Base-by-base conservation (phyloP, 2,113 vertebrate genomes). In the Bubo scandiacus region DNA sequence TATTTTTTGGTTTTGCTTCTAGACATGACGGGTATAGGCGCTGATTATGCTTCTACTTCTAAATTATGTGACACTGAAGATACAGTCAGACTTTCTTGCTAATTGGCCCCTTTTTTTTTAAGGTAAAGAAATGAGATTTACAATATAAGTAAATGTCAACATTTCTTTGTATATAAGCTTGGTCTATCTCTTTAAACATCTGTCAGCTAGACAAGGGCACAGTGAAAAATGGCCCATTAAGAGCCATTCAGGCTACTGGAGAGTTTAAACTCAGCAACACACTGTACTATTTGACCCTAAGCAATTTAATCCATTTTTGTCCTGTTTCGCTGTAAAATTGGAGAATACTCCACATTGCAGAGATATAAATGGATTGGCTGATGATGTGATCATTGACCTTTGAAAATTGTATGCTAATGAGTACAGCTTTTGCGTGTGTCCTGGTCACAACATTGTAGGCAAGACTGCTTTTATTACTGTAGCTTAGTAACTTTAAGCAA, bases 321-420 rank as follows among this genome's bases (percentile, higher is more conserved):
- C 52, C 42, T 30, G 30, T 89, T 86, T 78, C 9, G 10, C 54
- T 78, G 34, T 75, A 66, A 86, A 89, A 87, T 22, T 66, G 84
- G 34, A 86, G 83, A 83, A 86, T 73, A 61, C 21, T 86, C 14
- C 62, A 54, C 63, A 8, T 47, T 81, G 83, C 67, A 77, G 80
- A 65, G 63, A 73, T 92, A 87, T 88, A 91, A 92, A 81, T 91
- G 49, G 26, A 42, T 61, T 81, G 72, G 62, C 59, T 95, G 91
- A 94, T 70, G 71, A 81, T 65, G 83, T 47, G 71, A n/a, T 92
- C 92, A 91, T 36, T 91, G 77, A 89, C 91, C 77, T 94, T 83
- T 77, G 62, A 77, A 65, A 94, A 68, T 10, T n/a, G 27, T 61
- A 19, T 86, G 54, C 40, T 94, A 86, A 81, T 91, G 91, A 58